phyloP scores from a whole-genome alignment of 2,113 vertebrate species.

The Clarias batrachus region DNA sequence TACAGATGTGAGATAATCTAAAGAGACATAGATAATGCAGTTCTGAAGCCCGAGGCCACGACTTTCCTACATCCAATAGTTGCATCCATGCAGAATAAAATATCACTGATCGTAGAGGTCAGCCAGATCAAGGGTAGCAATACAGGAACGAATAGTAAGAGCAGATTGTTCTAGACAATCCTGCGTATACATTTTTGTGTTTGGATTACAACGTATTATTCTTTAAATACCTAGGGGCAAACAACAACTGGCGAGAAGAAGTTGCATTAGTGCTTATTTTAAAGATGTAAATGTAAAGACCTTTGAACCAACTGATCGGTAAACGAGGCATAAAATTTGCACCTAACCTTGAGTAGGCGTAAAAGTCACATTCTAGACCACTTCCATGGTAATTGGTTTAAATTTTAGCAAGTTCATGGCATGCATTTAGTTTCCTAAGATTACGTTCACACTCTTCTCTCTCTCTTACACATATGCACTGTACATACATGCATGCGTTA shows the following conservation, averaged over 20 bases:
- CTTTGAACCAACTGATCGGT: not conserved
- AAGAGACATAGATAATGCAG: conserved; percentile 57
- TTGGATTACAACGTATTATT: conserved; percentile 14
- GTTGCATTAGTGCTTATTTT: not conserved
- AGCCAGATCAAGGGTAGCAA: conserved; percentile 43
- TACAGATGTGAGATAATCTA: conserved; percentile 63
- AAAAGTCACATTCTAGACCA: not conserved
- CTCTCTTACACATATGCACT: too few species aligned
- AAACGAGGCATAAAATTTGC: not conserved
- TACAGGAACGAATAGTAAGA: conserved; percentile 30
- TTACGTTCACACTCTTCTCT: too few species aligned
- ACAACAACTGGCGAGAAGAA: not conserved
- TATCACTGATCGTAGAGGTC: conserved; percentile 37
- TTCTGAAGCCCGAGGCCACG: conserved; percentile 37
- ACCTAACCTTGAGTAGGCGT: not conserved
- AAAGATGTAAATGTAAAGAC: not conserved
- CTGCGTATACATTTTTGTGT: conserved; percentile 24
- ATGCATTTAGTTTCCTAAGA: too few species aligned
- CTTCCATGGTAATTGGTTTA: not conserved
- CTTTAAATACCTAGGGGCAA: conserved; percentile 10
- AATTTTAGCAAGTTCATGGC: not conserved
- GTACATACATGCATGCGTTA: too few species aligned
- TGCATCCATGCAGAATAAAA: not conserved
- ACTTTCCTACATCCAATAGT: conserved; percentile 28
- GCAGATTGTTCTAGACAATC: conserved; percentile 38